Conservation (phyloP, 2,888 invertebrate species). For the Zygaena filipendulae region DNA sequence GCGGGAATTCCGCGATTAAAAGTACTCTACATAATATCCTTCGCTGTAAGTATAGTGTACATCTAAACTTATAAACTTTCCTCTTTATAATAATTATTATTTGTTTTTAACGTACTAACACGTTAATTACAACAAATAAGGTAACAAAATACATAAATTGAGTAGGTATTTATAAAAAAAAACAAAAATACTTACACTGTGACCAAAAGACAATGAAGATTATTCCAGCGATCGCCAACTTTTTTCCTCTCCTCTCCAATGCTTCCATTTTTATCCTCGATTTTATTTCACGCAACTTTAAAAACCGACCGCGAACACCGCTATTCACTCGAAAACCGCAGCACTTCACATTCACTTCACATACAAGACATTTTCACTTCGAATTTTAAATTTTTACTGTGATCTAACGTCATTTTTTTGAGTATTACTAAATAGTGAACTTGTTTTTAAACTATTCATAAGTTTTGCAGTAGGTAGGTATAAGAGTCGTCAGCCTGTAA, state of each 20-base stretch:
- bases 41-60: no score
- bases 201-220: constrained; percentile 43
- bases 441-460: no score
- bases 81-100: no score
- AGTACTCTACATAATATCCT: no score
- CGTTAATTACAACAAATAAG: no score
- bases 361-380: background rate
- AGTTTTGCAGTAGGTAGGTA: background rate
- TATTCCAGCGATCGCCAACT: constrained; percentile 29
- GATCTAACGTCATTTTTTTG: constrained; percentile 6
- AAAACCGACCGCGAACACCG: constrained; percentile 7
- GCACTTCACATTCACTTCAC: constrained; percentile 15
- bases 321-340: constrained; percentile 1
- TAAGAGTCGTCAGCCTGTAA: background rate
- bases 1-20: no score
- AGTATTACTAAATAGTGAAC: background rate
- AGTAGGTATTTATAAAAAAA: no score
- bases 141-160: no score
- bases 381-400: background rate
- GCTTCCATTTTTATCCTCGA: constrained; percentile 46
- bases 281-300: constrained; percentile 7
- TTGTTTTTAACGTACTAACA: no score
- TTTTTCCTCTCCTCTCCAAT: constrained; percentile 42
- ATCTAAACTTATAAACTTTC: no score
- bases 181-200: constrained; percentile 57